Conservation (phyloP, 2,113 vertebrate genomes). For the Zingel zingel region DNA sequence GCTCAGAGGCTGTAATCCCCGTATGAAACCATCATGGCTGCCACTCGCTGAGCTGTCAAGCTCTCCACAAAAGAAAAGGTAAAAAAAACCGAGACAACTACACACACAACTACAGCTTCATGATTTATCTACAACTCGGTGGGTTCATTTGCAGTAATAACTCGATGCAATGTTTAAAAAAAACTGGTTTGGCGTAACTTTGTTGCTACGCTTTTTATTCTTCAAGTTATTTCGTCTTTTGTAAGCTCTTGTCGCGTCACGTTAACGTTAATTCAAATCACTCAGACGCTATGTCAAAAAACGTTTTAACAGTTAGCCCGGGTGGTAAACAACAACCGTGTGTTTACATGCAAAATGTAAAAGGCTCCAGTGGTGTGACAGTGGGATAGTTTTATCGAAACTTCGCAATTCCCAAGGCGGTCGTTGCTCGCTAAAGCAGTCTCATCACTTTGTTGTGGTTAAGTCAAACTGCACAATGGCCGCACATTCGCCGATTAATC, state of each 20-base stretch:
- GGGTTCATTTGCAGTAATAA: neutral
- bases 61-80: slow-evolving; percentile 79
- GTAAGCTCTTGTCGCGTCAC: slow-evolving; percentile 66
- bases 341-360: neutral
- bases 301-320: neutral
- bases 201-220: slow-evolving; percentile 51
- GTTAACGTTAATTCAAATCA: slow-evolving; percentile 73
- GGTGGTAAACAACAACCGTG: neutral
- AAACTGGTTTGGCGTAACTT: slow-evolving; percentile 49
- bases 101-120: neutral
- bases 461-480: slow-evolving; percentile 71
- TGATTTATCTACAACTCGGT: accelerated
- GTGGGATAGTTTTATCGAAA: slow-evolving; percentile 5
- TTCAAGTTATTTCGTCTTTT: slow-evolving; percentile 70
- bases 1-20: slow-evolving; percentile 81
- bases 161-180: slow-evolving; percentile 1
- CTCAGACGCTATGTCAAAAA: neutral
- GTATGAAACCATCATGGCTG: slow-evolving; percentile 84
- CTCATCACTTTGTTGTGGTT: slow-evolving; percentile 79
- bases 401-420: slow-evolving; percentile 32
- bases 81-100: slow-evolving; percentile 57
- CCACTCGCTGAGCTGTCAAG: slow-evolving; percentile 85
- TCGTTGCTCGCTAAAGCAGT: slow-evolving; percentile 36
- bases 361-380: accelerated
- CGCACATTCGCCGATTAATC: slow-evolving; percentile 17